Base-by-base conservation (phyloP, 2,797 vertebrate species). In the Falco concolor region DNA sequence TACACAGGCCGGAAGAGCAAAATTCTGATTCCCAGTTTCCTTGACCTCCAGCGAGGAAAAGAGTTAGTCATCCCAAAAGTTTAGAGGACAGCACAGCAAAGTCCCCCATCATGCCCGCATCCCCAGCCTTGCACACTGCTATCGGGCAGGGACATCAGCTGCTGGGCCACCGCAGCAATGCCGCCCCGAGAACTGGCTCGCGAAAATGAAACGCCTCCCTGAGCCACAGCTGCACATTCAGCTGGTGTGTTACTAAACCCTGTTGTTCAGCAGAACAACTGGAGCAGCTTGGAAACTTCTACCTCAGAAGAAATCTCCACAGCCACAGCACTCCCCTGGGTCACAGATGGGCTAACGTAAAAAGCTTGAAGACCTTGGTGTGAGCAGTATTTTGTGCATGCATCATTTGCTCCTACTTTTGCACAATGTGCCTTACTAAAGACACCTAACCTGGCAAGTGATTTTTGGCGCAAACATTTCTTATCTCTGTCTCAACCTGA, bases 41-140 rank as follows among this genome's bases (percentile, higher is more conserved):
- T 27, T 56, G 50, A 45, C 12, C 54, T 73, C 50, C 40, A 52
- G 20, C 0, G 0, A 49, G 32, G 36, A 57, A 44, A 9, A 32
- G 14, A 77, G 30, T 64, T 40, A 12, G n/a, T 23, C 44, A 64
- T 9, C 21, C 36, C 77, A 64, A n/a, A 76, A 54, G 15, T n/a
- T 60, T 34, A 52, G n/a, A 24, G 9, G 32, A 45, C 38, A 63
- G 30, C 49, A 68, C 30, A 49, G 23, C 28, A 12, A 42, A 49
- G 24, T 42, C 50, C 17, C 14, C 57, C 19, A 28, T 21, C 5
- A 8, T 0, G 3, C 14, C 44, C 11, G 1, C 1, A 0, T 63
- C 60, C 38, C 65, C 60, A 61, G 64, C 24, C 27, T 32, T 3
- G 6, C 2, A 0, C 4, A 1, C n/a, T 36, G 64, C 36, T 7